Conservation (phyloP, 2,888 invertebrate genomes). For the Fragum fragum region DNA sequence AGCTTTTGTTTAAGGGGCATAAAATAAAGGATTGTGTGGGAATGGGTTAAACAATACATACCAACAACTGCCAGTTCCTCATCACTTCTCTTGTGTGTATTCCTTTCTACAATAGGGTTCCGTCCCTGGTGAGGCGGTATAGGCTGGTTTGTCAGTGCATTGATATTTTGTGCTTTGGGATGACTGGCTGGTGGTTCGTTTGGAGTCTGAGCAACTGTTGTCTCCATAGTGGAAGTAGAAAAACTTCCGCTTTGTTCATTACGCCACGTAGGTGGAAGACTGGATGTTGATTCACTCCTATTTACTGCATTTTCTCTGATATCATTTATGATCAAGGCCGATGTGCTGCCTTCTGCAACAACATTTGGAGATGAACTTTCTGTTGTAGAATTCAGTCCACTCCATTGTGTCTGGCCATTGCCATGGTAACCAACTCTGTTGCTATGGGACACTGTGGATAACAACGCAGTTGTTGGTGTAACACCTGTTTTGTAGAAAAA, state of each 20-base stretch:
- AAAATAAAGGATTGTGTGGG: too few species aligned
- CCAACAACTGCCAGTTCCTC: slow-evolving; percentile 88
- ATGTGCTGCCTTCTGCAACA: slow-evolving; percentile 60
- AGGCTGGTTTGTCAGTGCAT: slow-evolving; percentile 76
- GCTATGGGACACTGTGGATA: slow-evolving; percentile 50
- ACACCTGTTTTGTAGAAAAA: too few species aligned
- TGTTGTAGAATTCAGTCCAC: slow-evolving; percentile 50
- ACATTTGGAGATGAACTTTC: slow-evolving; percentile 53
- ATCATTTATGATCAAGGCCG: slow-evolving; percentile 68
- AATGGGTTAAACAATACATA: too few species aligned
- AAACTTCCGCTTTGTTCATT: slow-evolving; percentile 79
- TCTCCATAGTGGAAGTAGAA: slow-evolving; percentile 89
- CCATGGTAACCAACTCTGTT: slow-evolving; percentile 63
- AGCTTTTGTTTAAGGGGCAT: too few species aligned
- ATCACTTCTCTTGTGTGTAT: slow-evolving; percentile 89
- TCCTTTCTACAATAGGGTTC: slow-evolving; percentile 93
- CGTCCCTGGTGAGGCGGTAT: slow-evolving; percentile 94
- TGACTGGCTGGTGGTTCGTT: slow-evolving; percentile 86
- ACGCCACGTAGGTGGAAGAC: slow-evolving; percentile 53
- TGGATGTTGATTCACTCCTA: slow-evolving; percentile 38
- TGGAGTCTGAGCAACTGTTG: slow-evolving; percentile 89
- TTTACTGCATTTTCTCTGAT: slow-evolving; percentile 54
- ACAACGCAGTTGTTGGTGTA: slow-evolving; percentile 87
- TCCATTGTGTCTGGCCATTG: slow-evolving; percentile 65
- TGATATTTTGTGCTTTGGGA: slow-evolving; percentile 80